These are phyloP conservation scores for Herpetotheres cachinnans DNA, from an alignment of 2,113 vertebrate genomes.

Conservation along the genomic window DNA sequence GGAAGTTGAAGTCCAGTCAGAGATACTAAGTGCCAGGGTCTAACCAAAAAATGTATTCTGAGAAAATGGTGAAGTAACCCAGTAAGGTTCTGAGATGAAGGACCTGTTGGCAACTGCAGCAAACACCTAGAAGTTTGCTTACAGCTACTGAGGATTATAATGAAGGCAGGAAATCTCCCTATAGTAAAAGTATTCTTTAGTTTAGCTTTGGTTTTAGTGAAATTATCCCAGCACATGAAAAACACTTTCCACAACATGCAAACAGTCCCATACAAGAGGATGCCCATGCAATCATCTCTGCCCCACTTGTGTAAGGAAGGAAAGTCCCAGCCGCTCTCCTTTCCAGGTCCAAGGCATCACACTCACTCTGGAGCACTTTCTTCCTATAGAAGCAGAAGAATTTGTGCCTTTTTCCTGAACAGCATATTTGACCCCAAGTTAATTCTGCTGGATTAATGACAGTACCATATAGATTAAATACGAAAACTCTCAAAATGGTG, in stretches of 20 bases:
- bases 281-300: neutral
- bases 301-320: neutral
- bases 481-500: neutral
- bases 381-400: neutral
- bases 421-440: neutral
- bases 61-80: neutral
- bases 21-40: neutral
- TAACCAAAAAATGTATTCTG: neutral
- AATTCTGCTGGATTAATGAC: neutral
- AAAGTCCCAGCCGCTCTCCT: neutral
- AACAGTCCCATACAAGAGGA: neutral
- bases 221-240: neutral
- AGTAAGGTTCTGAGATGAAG: neutral
- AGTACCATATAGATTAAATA: neutral
- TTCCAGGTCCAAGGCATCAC: neutral
- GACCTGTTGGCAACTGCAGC: neutral
- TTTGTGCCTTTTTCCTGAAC: neutral
- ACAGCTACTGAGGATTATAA: neutral
- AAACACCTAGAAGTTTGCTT: neutral
- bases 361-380: neutral
- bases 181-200: neutral
- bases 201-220: neutral
- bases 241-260: neutral
- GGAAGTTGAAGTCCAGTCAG: neutral
- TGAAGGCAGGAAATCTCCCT: neutral